A percentile compares a stretch with the other conserved stretches of the same genome.
Conservation (phyloP, 2,888 invertebrate genomes). For the Tortrix viridana region DNA sequence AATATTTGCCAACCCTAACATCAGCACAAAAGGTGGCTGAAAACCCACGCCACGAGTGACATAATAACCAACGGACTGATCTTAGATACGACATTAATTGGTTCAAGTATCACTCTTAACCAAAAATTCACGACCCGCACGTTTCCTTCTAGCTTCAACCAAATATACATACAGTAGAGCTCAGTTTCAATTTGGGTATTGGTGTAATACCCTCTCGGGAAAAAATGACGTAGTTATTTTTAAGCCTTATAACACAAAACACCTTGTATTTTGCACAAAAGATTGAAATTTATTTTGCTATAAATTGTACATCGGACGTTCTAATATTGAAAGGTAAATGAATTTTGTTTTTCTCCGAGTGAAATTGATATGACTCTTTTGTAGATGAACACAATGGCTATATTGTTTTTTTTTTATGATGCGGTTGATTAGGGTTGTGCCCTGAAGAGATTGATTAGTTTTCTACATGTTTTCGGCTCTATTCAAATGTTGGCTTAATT, state of each 20-base stretch:
- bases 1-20: conserved; percentile 57
- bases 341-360: conserved; percentile 5
- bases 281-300: too few relatives aligned
- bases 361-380: conserved; percentile 29
- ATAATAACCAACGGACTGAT: conserved; percentile 76
- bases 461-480: conserved; percentile 5
- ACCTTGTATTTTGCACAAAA: too few relatives aligned
- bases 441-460: conserved; percentile 11
- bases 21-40: conserved; percentile 56
- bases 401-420: conserved; percentile 29
- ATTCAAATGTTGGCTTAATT: background rate
- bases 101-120: conserved; percentile 74
- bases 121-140: conserved; percentile 47
- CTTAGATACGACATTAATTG: conserved; percentile 80
- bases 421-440: conserved; percentile 25
- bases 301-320: background rate
- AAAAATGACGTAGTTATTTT: too few relatives aligned
- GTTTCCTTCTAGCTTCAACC: background rate
- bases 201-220: too few relatives aligned
- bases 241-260: too few relatives aligned
- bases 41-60: conserved; percentile 64
- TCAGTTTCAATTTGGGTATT: too few relatives aligned
- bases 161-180: background rate
- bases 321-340: background rate
- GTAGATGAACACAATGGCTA: conserved; percentile 25